phyloP scores from a whole-genome alignment of 2,113 vertebrate genomes.

The Tympanuchus pallidicinctus region DNA sequence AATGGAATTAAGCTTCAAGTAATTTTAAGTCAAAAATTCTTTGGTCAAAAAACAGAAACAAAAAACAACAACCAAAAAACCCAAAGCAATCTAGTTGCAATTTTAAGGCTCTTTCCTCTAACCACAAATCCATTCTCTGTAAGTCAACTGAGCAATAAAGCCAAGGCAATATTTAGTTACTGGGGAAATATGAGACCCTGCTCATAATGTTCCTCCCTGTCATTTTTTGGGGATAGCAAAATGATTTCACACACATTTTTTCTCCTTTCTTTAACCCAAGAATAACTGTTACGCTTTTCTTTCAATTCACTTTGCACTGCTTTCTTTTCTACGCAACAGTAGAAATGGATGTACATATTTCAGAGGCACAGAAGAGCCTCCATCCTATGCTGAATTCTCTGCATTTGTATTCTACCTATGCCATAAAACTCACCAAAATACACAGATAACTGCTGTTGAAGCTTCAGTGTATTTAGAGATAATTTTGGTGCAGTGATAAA shows the following conservation, averaged over 20 bases:
- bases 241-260: neutral
- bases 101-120: constrained; percentile 44
- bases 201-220: constrained; percentile 16
- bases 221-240: neutral
- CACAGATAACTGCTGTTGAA: neutral
- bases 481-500: neutral
- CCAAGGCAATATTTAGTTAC: constrained; percentile 62
- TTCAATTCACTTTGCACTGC: neutral
- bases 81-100: constrained; percentile 3
- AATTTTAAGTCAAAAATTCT: constrained; percentile 27
- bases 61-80: neutral
- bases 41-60: neutral
- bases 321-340: neutral
- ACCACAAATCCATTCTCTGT: constrained; percentile 45
- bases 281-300: neutral
- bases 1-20: neutral
- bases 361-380: neutral
- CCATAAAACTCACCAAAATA: neutral
- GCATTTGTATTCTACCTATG: neutral
- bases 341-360: neutral
- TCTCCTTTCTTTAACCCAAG: neutral
- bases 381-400: neutral
- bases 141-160: constrained; percentile 61
- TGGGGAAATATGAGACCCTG: constrained; percentile 34
- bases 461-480: neutral